These are phyloP conservation scores for Eupithecia pulchellata DNA, from an alignment of 2,888 invertebrate genomes.

Conservation along the genomic window DNA sequence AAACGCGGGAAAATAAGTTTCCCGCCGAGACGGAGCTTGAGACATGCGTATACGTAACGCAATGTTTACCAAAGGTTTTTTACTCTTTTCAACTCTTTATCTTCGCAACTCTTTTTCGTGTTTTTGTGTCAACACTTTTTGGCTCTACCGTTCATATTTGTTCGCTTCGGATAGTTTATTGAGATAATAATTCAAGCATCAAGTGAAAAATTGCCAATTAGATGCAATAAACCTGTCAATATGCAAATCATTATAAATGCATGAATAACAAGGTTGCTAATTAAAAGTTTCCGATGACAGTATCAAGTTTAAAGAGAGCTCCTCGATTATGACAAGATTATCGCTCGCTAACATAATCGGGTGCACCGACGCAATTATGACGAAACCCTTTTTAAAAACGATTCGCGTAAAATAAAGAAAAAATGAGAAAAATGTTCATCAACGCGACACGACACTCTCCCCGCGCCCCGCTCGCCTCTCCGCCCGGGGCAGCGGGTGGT, in stretches of 20 bases:
- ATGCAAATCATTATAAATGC: slow-evolving; percentile 32
- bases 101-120: slow-evolving; percentile 46
- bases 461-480: slow-evolving; percentile 54
- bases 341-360: slow-evolving; percentile 77
- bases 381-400: slow-evolving; percentile 85
- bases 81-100: slow-evolving; percentile 51
- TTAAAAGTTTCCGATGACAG: slow-evolving; percentile 28
- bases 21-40: slow-evolving; percentile 77
- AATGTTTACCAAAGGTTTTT: slow-evolving; percentile 70
- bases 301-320: slow-evolving; percentile 21
- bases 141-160: slow-evolving; percentile 19
- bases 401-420: slow-evolving; percentile 84
- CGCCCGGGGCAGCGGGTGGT: slow-evolving; percentile 78
- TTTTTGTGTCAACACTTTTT: slow-evolving; percentile 42
- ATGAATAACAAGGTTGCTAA: slow-evolving; percentile 23
- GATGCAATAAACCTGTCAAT: slow-evolving; percentile 15
- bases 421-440: slow-evolving; percentile 85
- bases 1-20: slow-evolving; percentile 83
- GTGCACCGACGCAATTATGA: slow-evolving; percentile 82
- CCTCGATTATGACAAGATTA: slow-evolving; percentile 56
- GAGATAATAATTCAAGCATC: not conserved
- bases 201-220: slow-evolving; percentile 8
- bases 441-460: slow-evolving; percentile 82
- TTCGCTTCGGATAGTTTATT: slow-evolving; percentile 31
- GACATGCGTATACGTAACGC: slow-evolving; percentile 76